A percentile compares a stretch with the other conserved stretches of the same genome.
phyloP scores from a whole-genome alignment of 1,140 invertebrate species.

The Aphis craccivora region DNA sequence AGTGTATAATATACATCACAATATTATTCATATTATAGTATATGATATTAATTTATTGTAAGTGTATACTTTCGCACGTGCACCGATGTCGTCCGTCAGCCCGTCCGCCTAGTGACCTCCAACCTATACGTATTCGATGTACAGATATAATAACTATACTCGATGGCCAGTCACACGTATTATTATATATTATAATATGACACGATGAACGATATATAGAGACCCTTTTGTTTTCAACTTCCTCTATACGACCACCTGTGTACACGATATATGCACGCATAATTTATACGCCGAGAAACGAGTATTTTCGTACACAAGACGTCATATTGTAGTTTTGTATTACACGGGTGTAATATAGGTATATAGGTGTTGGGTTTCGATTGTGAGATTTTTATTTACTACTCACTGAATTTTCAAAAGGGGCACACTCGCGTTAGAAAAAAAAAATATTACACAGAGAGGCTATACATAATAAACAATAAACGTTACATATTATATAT shows the following conservation, averaged over 20 bases:
- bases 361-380: background rate
- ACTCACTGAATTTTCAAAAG: background rate
- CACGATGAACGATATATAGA: too few species aligned
- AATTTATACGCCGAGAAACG: background rate
- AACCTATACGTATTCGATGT: background rate
- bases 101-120: background rate
- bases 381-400: background rate
- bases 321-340: too few species aligned
- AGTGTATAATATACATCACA: background rate
- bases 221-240: background rate
- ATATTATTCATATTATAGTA: background rate
- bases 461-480: background rate
- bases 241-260: background rate
- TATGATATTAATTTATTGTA: background rate
- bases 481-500: background rate
- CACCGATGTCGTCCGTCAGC: background rate
- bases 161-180: background rate
- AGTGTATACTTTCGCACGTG: background rate
- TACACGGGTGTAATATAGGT: background rate
- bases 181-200: too few species aligned
- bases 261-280: background rate
- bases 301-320: background rate
- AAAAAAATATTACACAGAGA: background rate
- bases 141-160: background rate
- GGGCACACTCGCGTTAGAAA: background rate